These are phyloP conservation scores for Chondrilla cf. caribensis DNA, from an alignment of 37 sponge, comb jelly and placozoan species.

Conservation along the genomic window DNA sequence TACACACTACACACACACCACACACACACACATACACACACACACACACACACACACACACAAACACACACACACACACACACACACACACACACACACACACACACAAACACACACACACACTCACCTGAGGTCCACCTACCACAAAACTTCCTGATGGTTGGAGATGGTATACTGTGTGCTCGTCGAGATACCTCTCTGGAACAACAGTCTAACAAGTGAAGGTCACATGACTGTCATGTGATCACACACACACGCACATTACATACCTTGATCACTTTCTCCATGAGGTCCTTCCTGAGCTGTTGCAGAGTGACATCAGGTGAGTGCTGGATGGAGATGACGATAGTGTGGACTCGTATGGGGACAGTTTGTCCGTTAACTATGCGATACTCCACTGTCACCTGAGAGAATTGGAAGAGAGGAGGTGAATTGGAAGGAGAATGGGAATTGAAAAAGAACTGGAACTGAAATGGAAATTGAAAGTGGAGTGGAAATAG, in stretches of 20 bases:
- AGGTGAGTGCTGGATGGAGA: conserved; percentile 78
- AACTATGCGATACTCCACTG: conserved; percentile 83
- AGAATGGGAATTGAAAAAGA: neutral
- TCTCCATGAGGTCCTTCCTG: conserved; percentile 68
- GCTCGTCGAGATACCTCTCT: conserved; percentile 73
- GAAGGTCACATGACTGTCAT: neutral
- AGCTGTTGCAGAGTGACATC: conserved; percentile 66
- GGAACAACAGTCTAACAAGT: conserved; percentile 78
- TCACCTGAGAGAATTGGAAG: conserved; percentile 65
- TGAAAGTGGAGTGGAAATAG: too few relatives aligned
- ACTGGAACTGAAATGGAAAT: too few relatives aligned
- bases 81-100: neutral
- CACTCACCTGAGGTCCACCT: conserved; percentile 88
- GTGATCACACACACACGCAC: neutral
- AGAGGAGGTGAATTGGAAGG: neutral
- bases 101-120: conserved; percentile 12
- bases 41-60: neutral
- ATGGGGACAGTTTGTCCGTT: conserved; percentile 73
- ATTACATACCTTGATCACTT: conserved; percentile 70
- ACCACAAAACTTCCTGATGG: conserved; percentile 92
- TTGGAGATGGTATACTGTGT: conserved; percentile 91
- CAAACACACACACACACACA: neutral
- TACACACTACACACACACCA: too few relatives aligned
- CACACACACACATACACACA: too few relatives aligned
- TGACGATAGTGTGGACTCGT: conserved; percentile 93